Base-by-base conservation (phyloP, 2,888 invertebrate genomes). In the Acleris literana region DNA sequence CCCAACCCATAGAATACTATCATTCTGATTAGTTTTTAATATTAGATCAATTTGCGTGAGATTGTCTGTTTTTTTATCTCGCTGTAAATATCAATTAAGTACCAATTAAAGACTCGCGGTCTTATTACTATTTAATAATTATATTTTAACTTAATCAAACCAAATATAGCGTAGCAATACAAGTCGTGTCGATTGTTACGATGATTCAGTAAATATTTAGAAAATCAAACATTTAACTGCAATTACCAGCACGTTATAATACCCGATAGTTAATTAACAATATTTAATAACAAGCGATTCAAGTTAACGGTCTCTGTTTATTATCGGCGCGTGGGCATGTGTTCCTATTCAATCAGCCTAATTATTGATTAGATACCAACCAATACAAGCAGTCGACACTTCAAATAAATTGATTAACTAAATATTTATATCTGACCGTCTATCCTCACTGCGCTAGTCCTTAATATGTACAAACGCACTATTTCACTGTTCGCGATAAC, bases 341-440 rank as follows among this genome's bases (percentile, higher is more conserved):
- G 66, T 33, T 61, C 25, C 39, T 33, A 20, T 62, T 56, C 56
- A 57, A 51, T 51, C 51, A 33, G 29, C 46, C 51, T 52, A 57
- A 66, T 66, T 66, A 62, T 22, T 5, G 61, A 66, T 66, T 66
- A 57, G 61, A 62, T 66, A 66, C 5, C 59, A 48, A 18, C 33
- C 4, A n/a, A 16, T 25, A 7, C 25, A 48, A 49, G 49, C 29
- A 29, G 29, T 48, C n/a, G 17, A 51, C 46, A 16, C 25, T 39
- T 39, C 39, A 39, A 39, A 39, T 33, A 11, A 33, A 33, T 11
- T 13, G 13, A 33, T 39, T 4, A 39, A 39, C 39, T 39, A 39
- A 39, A 39, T 11, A 11, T 13, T 39, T 0, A 0, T 39, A 13
- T 13, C 39, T 13, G 39, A 4, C 13, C 39, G 39, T 39, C 46